Evolutionary conservation across 30 jellyfish, hydroid and myxozoan species (phyloP).

Genomic region (Euphysa ruthae): DNA sequence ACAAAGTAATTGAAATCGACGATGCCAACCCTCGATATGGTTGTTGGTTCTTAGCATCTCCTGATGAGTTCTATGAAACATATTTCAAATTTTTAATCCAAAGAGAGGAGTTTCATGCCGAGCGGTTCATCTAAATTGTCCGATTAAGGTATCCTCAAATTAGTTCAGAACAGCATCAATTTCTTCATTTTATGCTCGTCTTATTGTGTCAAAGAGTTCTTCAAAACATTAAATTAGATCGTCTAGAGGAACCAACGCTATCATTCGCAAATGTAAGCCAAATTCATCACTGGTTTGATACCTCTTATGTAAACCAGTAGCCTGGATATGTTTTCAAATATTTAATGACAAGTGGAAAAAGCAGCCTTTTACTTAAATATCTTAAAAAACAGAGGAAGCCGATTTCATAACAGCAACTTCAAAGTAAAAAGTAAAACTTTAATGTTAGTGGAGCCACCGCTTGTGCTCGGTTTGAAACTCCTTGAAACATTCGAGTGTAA

Average conservation of each 20-base stretch:
- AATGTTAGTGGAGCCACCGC: too few species aligned
- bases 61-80: constrained; percentile 26
- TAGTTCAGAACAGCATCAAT: constrained; percentile 1
- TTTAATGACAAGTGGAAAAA: constrained; percentile 3
- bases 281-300: constrained; percentile 25
- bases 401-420: too few species aligned
- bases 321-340: constrained; percentile 8
- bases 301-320: neutral
- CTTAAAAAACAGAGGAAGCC: too few species aligned
- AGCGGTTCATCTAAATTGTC: constrained; percentile 27
- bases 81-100: constrained; percentile 21
- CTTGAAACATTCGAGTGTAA: too few species aligned
- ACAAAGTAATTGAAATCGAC: neutral
- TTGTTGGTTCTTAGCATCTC: constrained; percentile 44
- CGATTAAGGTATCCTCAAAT: constrained; percentile 38
- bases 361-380: constrained; percentile 13
- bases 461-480: too few species aligned
- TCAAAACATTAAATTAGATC: neutral
- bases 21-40: constrained; percentile 46
- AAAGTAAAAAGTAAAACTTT: neutral
- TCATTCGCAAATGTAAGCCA: constrained; percentile 15
- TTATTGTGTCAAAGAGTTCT: constrained; percentile 6
- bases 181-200: neutral
- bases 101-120: constrained; percentile 24
- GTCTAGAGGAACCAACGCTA: constrained; percentile 21